phyloP scores from a whole-genome alignment of 2,888 invertebrate species.

The Branchellion lobata region DNA sequence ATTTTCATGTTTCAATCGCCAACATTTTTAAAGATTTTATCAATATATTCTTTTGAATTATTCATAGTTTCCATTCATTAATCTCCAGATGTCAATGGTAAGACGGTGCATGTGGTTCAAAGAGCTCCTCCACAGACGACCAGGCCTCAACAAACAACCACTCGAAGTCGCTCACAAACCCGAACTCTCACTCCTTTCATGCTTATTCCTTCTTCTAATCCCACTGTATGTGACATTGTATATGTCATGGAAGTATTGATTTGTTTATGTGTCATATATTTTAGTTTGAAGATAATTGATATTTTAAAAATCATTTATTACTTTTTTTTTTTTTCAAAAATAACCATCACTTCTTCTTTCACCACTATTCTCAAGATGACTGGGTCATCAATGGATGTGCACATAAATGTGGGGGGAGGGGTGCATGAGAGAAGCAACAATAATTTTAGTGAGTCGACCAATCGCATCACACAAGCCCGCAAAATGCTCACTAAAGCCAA shows the following conservation, averaged over 20 bases:
- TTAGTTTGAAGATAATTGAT: too few relatives aligned
- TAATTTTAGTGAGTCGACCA: conserved; percentile 57
- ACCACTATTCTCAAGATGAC: neutral
- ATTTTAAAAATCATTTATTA: neutral
- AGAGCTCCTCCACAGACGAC: conserved; percentile 72
- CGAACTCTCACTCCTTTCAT: neutral
- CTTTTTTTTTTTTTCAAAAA: too few relatives aligned
- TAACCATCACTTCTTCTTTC: too few relatives aligned
- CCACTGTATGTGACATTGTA: too few relatives aligned
- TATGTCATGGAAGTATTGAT: neutral
- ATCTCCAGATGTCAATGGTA: conserved; percentile 76
- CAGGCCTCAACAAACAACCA: neutral
- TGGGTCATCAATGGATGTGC: conserved; percentile 60
- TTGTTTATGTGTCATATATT: neutral
- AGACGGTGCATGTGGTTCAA: conserved; percentile 88
- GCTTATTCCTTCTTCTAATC: neutral
- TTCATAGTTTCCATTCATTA: neutral
- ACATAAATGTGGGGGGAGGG: conserved; percentile 56
- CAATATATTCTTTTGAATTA: too few relatives aligned
- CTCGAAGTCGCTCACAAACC: neutral
- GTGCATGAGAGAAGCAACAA: neutral
- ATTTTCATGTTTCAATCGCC: neutral
- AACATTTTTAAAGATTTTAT: too few relatives aligned
- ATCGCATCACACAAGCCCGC: conserved; percentile 59
- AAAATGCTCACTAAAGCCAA: conserved; percentile 65